Evolutionary conservation across 2,113 vertebrate genomes (phyloP).

Genomic region (Phaethon lepturus): DNA sequence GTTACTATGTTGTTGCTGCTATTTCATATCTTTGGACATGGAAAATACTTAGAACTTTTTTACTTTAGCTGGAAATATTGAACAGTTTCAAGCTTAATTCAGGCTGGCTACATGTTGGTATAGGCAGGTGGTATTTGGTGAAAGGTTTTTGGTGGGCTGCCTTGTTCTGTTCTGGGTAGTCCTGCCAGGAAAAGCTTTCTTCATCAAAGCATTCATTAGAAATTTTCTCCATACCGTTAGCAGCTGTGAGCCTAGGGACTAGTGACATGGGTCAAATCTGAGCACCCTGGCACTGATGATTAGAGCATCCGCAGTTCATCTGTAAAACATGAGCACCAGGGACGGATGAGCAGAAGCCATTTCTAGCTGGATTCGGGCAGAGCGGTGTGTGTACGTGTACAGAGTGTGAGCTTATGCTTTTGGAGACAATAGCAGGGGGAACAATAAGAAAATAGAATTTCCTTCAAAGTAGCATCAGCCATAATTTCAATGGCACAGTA

Average conservation of each 20-base stretch:
- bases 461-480: neutral
- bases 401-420: neutral
- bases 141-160: neutral
- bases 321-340: neutral
- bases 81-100: neutral
- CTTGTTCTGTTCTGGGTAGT: neutral
- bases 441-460: neutral
- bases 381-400: fast-evolving
- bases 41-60: neutral
- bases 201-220: neutral
- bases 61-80: neutral
- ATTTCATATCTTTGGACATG: neutral
- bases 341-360: neutral
- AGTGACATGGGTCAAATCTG: neutral
- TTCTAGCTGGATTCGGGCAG: neutral
- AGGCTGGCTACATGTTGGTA: neutral
- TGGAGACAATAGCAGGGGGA: neutral
- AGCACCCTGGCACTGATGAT: neutral
- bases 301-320: neutral
- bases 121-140: neutral
- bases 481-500: neutral
- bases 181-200: neutral
- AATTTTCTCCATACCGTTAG: neutral
- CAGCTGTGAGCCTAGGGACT: neutral
- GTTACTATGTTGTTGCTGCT: neutral